Evolutionary conservation across 2,113 vertebrate genomes (phyloP).

Genomic region (Oenanthe oenanthe): DNA sequence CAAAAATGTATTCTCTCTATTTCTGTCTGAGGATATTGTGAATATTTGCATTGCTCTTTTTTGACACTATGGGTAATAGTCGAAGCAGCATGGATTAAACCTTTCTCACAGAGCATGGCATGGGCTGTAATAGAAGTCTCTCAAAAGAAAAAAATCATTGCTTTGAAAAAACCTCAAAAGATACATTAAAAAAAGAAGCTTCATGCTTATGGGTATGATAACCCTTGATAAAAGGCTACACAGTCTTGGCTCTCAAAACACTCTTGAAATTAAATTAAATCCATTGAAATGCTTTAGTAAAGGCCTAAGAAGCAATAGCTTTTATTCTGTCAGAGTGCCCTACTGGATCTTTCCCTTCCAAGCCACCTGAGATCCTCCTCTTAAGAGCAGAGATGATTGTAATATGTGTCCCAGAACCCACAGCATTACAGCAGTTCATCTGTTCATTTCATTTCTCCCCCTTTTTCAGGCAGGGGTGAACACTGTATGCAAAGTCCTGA

Average conservation of each 20-base stretch:
- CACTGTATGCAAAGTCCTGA: not conserved
- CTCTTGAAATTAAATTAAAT: slow-evolving; percentile 65
- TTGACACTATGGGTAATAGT: not conserved
- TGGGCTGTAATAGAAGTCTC: slow-evolving; percentile 6
- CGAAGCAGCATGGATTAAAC: slow-evolving; percentile 20
- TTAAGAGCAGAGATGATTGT: not conserved
- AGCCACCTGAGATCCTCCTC: not conserved
- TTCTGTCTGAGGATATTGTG: slow-evolving; percentile 7
- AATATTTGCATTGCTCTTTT: slow-evolving; percentile 41
- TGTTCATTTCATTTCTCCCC: not conserved
- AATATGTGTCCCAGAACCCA: not conserved
- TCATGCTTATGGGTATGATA: slow-evolving; percentile 15
- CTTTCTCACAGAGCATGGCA: not conserved
- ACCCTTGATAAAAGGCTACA: slow-evolving; percentile 23
- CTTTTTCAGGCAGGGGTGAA: not conserved
- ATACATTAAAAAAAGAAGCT: slow-evolving; percentile 20
- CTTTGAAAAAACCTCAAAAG: slow-evolving; percentile 64
- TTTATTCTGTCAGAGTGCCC: slow-evolving; percentile 2
- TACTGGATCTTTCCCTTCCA: not conserved
- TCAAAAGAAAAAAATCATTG: slow-evolving; percentile 39
- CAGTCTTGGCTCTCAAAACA: slow-evolving; percentile 16
- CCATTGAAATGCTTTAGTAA: slow-evolving; percentile 19
- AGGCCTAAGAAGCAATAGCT: not conserved
- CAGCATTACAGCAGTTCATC: not conserved
- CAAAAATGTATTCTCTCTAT: not conserved